Evolutionary conservation across 2,113 vertebrate genomes (phyloP), one percentile per base, ranked within the genome.

Genomic region (Poecilia latipinna): DNA sequence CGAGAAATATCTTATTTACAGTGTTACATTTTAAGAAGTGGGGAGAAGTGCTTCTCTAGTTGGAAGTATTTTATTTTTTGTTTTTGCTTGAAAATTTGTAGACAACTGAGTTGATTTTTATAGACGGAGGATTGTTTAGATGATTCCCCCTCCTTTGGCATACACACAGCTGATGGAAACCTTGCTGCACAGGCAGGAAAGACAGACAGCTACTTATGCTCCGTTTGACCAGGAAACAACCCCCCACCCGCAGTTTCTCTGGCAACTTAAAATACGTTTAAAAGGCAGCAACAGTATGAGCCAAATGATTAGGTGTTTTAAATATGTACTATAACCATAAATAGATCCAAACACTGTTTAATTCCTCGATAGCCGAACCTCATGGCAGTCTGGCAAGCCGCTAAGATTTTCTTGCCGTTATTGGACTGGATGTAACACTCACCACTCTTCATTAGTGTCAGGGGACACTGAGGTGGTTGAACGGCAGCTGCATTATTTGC

Each of bases 401-500:
- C 80, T 61, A 44, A 54, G 57, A 39, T 70, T 70, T 72, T 0
- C 42, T 67, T 64, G 48, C 75, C 57, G 15, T 35, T 72, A 68
- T 51, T 80, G 65, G 39, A 75, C 61, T 82, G 74, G 74, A 78
- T 83, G 60, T 75, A 75, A 60, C 65, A 62, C 75, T 29, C 75
- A 69, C 75, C 66, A 5, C 81, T 80, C 74, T 60, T 22, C 70
- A 71, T 75, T 76, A 72, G 70, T 63, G 70, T 81, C 65, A 68
- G 63, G 83, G 74, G 77, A 78, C 68, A 73, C 78, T 3, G 28
- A 77, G 77, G 72, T 63, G 61, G 33, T 76, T 32, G 2, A 80
- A 82, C 82, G 77, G 77, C 42, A 80, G 80, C 77, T 68, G 66
- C 72, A 65, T 72, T 68, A 79, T 86, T 12, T 32, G 79, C 73